A percentile compares a stretch with the other conserved stretches of the same genome.
These are phyloP conservation scores for Charaxes varanes DNA, from an alignment of 1,140 invertebrate genomes.

Conservation along the genomic window DNA sequence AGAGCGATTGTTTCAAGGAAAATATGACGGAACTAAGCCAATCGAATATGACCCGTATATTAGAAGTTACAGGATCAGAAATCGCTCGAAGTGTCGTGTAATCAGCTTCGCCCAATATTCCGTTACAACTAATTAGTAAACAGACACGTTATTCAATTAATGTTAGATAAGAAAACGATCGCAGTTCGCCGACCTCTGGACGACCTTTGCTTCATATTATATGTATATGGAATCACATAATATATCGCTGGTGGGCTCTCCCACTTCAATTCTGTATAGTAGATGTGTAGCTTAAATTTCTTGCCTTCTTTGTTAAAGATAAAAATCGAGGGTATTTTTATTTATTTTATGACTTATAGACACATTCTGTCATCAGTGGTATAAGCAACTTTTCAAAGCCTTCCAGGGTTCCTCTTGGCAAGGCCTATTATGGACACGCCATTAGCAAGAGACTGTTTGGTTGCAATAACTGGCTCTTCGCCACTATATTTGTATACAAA, in stretches of 20 bases:
- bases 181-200: slow-evolving; percentile 19
- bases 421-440: no score
- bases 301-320: no score
- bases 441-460: no score
- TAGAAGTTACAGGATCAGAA: neutral
- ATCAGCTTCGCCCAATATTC: slow-evolving; percentile 21
- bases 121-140: slow-evolving; percentile 22
- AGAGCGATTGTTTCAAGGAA: slow-evolving; percentile 7
- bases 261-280: neutral
- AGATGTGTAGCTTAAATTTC: neutral
- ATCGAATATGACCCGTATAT: slow-evolving; percentile 3
- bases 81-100: slow-evolving; percentile 5
- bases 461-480: no score
- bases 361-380: no score
- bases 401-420: no score
- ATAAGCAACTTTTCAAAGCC: no score
- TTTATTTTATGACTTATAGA: no score
- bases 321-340: no score
- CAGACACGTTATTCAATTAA: slow-evolving; percentile 29
- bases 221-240: neutral
- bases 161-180: slow-evolving; percentile 15
- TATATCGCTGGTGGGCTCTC: neutral
- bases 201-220: slow-evolving; percentile 15
- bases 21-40: neutral
- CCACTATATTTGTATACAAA: no score